Base-by-base conservation (phyloP, 2,888 invertebrate genomes). In the Augiades crinisus region DNA sequence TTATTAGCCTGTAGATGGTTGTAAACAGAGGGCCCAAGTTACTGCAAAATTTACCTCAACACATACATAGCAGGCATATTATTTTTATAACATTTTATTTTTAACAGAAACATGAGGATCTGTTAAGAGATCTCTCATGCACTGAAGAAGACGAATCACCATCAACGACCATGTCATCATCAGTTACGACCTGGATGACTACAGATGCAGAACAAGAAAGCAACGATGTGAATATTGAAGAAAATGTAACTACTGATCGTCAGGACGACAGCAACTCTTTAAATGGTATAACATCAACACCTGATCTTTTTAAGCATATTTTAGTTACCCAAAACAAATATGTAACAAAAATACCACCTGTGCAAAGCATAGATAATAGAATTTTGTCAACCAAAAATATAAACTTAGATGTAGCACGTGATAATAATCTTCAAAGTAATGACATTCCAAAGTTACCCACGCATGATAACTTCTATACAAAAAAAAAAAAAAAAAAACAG, bases 81-180 rank as follows among this genome's bases (percentile, higher is more conserved):
- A 12, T 12, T 30, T 12, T 12, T 5, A 30, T 30, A 12, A 30
- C 5, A 7, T 22, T 38, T 1, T 16, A 27, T 27, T 12, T 58
- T 63, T 79, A 72, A 54, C 80, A 93, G 93, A 91, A 93, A 81
- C 91, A 91, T 1, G 92, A 92, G 66, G 91, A 92, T 41, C 85
- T 93, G 58, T 78, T 92, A 31, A 87, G 81, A 62, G 91, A 92
- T 57, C 76, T 93, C 16, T 91, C 92, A 1, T 93, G 93, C 66
- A 75, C 80, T 7, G 91, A 91, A 54, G 84, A 88, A 54, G 85
- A 89, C 49, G 90, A 90, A 40, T 63, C 81, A 30, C 85, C 74
- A 40, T 58, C 75, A 43, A 44, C 64, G 6, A 65, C 56, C 51
- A 53, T 66, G 10, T 63, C 64, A 17, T 69, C 77, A 40, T 66